Evolutionary conservation across 2,113 vertebrate genomes (phyloP).

Genomic region (Myanophis thanlyinensis): DNA sequence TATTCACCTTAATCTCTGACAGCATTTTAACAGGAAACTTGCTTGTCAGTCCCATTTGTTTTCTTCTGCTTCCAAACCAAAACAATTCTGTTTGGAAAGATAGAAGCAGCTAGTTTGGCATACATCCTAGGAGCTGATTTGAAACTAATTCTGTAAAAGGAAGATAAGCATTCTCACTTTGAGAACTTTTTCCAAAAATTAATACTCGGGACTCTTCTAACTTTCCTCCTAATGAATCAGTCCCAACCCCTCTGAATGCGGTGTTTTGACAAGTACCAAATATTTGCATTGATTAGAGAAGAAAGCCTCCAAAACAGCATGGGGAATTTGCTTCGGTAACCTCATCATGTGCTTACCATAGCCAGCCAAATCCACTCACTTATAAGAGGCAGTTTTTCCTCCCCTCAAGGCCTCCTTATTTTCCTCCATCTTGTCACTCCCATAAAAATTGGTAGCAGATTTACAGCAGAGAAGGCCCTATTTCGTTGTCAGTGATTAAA

Average conservation of each 20-base stretch:
- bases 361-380: slow-evolving; percentile 61
- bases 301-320: slow-evolving; percentile 41
- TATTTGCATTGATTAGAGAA: slow-evolving; percentile 32
- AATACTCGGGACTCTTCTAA: not conserved
- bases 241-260: not conserved
- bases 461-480: slow-evolving; percentile 47
- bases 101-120: not conserved
- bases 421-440: slow-evolving; percentile 5
- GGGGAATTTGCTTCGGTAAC: slow-evolving; percentile 55
- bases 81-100: not conserved
- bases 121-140: not conserved
- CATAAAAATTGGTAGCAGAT: slow-evolving; percentile 37
- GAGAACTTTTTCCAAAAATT: not conserved
- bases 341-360: slow-evolving; percentile 36
- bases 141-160: slow-evolving; percentile 24
- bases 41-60: not conserved
- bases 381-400: not conserved
- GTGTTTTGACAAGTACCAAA: slow-evolving; percentile 21
- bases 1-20: not conserved
- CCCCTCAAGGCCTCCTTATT: slow-evolving; percentile 21
- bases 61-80: not conserved
- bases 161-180: not conserved
- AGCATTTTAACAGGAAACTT: not conserved
- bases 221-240: slow-evolving; percentile 21
- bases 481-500: slow-evolving; percentile 59